Evolutionary conservation across 2,113 vertebrate genomes (phyloP).

Genomic region (Telmatochromis sp.): DNA sequence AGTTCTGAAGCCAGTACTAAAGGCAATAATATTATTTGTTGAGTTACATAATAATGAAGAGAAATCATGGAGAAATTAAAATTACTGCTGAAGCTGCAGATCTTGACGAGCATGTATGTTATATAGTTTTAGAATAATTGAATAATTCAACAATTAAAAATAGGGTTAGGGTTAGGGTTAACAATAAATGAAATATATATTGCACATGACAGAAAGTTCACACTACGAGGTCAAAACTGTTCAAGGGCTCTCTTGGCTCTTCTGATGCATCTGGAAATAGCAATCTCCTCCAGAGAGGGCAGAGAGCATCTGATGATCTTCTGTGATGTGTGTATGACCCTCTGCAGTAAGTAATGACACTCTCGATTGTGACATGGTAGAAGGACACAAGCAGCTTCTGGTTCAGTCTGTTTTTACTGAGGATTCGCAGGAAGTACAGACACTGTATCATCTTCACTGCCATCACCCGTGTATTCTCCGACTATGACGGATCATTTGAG

Average conservation of each 20-base stretch:
- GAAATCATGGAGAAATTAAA: background rate
- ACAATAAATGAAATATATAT: background rate
- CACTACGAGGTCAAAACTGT: background rate
- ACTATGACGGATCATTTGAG: background rate
- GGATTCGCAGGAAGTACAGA: background rate
- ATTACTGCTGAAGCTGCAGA: background rate
- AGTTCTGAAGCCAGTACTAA: background rate
- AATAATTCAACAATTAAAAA: background rate
- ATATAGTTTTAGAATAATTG: background rate
- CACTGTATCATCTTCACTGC: background rate
- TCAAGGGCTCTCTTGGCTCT: background rate
- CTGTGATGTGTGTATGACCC: background rate
- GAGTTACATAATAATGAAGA: background rate
- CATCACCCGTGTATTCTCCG: background rate
- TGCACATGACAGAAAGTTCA: background rate
- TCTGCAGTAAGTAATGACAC: background rate
- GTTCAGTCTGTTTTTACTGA: background rate
- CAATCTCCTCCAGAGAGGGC: background rate
- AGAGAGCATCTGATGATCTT: background rate
- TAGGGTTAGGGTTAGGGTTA: background rate
- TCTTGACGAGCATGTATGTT: background rate
- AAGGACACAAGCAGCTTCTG: background rate
- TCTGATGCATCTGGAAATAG: background rate
- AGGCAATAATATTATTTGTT: background rate
- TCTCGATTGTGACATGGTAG: background rate